Percentiles rank a stretch among this genome's conserved stretches.
phyloP scores from a whole-genome alignment of 2,888 invertebrate species.

The Bibio marci region DNA sequence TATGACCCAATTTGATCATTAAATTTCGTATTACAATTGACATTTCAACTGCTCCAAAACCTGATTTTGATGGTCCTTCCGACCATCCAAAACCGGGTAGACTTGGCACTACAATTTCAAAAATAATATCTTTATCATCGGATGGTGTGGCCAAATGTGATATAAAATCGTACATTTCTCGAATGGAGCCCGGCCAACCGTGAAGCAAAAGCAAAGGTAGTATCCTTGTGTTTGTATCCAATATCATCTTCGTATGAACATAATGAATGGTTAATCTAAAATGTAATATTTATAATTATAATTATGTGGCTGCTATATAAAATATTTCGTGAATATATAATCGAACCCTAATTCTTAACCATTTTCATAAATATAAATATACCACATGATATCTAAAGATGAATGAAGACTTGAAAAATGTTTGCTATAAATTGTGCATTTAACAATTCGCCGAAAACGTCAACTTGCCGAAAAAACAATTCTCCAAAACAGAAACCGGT shows the following conservation, averaged over 20 bases:
- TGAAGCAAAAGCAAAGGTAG: conserved; percentile 54
- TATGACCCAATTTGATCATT: conserved; percentile 46
- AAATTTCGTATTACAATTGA: conserved; percentile 42
- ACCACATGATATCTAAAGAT: neutral
- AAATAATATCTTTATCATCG: conserved; percentile 33
- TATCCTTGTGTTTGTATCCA: conserved; percentile 10
- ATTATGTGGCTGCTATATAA: no score
- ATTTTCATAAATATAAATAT: conserved; percentile 7
- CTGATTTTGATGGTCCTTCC: conserved; percentile 37
- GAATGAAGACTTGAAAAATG: no score
- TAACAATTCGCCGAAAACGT: no score
- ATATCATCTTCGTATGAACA: conserved; percentile 44
- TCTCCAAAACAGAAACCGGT: no score
- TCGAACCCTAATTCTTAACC: no score
- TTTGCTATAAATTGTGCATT: no score
- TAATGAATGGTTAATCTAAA: conserved; percentile 48
- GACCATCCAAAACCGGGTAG: conserved; percentile 50
- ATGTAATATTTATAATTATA: no score
- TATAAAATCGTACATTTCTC: conserved; percentile 62
- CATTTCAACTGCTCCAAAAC: conserved; percentile 37
- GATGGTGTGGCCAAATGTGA: conserved; percentile 38
- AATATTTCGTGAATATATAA: no score
- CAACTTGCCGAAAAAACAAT: no score
- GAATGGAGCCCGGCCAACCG: conserved; percentile 74
- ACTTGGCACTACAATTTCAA: conserved; percentile 51